Conservation (phyloP, 2,888 invertebrate species). For the Ptychoptera albimana region DNA sequence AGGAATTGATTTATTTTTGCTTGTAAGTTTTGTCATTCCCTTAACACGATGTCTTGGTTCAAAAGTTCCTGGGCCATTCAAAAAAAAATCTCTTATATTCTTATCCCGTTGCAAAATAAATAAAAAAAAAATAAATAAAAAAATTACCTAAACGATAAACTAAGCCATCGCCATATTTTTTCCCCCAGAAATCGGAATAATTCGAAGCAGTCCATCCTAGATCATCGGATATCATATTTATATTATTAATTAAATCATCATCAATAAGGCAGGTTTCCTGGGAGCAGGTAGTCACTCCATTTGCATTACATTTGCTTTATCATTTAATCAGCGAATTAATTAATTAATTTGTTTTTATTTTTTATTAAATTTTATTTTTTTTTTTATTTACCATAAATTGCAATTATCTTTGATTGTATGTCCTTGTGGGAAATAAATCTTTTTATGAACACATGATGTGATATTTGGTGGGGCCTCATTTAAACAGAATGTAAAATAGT, state of each 20-base stretch:
- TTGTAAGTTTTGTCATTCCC: conserved; percentile 23
- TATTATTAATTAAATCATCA: conserved; percentile 44
- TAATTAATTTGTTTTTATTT: no score
- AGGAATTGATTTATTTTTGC: conserved; percentile 36
- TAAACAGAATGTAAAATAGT: conserved; percentile 61
- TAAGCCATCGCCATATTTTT: conserved; percentile 65
- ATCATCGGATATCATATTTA: conserved; percentile 38
- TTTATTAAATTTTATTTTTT: no score
- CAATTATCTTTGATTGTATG: conserved; percentile 45
- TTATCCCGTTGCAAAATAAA: background rate
- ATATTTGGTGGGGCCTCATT: conserved; percentile 24
- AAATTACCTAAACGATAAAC: conserved; percentile 50
- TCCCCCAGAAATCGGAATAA: conserved; percentile 71
- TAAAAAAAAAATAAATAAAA: background rate
- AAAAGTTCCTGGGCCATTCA: conserved; percentile 18
- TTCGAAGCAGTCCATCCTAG: conserved; percentile 67
- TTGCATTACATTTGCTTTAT: conserved; percentile 36
- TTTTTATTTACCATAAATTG: conserved; percentile 56
- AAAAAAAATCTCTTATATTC: background rate
- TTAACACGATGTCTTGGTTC: conserved; percentile 28
- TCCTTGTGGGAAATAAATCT: conserved; percentile 33
- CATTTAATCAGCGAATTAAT: background rate
- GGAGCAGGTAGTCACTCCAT: conserved; percentile 39
- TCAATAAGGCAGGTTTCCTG: conserved; percentile 60
- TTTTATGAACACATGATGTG: conserved; percentile 33